These are phyloP conservation scores for Botrylloides violaceus DNA, from an alignment of 23 tunicate species.

Conservation along the genomic window DNA sequence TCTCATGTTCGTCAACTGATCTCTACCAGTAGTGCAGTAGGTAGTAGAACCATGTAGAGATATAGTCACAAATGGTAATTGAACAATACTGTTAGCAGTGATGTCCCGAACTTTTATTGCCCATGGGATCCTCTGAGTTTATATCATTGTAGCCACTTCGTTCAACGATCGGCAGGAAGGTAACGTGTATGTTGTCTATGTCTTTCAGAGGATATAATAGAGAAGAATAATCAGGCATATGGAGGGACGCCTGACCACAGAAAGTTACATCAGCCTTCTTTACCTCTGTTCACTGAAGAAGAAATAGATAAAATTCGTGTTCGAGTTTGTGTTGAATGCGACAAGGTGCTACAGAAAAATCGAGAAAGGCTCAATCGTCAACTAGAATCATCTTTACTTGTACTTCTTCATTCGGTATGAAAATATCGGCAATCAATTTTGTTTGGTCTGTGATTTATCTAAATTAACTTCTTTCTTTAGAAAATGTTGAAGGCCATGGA, in stretches of 20 bases:
- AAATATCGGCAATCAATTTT: not conserved
- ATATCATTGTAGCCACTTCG: no score
- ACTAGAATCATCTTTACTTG: constrained; percentile 39
- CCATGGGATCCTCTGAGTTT: no score
- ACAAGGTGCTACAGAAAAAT: constrained; percentile 36
- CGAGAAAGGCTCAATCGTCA: constrained; percentile 50
- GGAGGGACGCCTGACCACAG: not conserved
- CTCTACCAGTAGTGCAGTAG: no score
- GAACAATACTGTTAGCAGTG: no score
- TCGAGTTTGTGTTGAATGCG: constrained; percentile 70
- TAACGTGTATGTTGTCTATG: no score
- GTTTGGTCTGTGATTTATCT: not conserved
- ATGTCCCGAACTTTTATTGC: no score
- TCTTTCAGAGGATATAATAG: not conserved
- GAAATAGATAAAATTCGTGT: constrained; percentile 19
- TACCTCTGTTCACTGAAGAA: constrained; percentile 7
- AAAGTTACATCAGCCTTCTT: not conserved
- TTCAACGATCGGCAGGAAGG: no score
- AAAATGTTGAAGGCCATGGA: constrained; percentile 49
- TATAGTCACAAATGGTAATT: no score
- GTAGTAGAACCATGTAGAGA: no score
- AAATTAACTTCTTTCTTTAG: constrained; percentile 17
- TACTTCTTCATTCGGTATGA: constrained; percentile 46
- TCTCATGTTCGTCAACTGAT: no score
- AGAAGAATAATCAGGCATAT: not conserved